phyloP scores from a whole-genome alignment of 2,797 vertebrate genomes.

The Bovichtus diacanthus region DNA sequence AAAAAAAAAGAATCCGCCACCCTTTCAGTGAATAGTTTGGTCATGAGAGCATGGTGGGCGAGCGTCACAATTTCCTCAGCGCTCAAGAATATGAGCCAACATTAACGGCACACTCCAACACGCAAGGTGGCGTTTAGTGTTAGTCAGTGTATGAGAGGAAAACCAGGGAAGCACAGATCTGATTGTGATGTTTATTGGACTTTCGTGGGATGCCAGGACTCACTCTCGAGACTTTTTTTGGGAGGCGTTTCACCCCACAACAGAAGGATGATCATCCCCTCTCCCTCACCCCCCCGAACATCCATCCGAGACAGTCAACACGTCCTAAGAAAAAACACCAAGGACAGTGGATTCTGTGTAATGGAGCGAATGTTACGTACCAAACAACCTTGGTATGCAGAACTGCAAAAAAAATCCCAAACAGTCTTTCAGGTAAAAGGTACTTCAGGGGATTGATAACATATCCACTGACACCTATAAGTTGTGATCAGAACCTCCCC shows the following conservation, averaged over 20 bases:
- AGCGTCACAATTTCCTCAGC: constrained; percentile 14
- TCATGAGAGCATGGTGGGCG: constrained; percentile 73
- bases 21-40: constrained; percentile 65
- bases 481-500: neutral
- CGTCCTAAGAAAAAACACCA: neutral
- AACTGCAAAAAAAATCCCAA: neutral
- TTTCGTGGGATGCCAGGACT: neutral
- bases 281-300: neutral
- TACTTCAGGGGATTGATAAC: neutral
- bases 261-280: neutral
- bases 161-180: neutral
- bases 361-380: neutral
- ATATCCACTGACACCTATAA: neutral
- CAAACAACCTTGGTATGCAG: neutral
- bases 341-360: neutral
- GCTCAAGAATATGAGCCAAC: constrained; percentile 23
- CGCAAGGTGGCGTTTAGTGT: too few species aligned
- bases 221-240: neutral
- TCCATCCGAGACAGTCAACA: neutral
- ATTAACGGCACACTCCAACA: constrained; percentile 33
- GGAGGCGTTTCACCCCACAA: neutral
- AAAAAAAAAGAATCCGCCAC: too few species aligned
- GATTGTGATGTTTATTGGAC: neutral
- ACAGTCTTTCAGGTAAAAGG: neutral
- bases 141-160: neutral